A percentile compares a stretch with the other conserved stretches of the same genome.
Conservation (phyloP, 1,140 invertebrate species). For the Atta colombica region DNA sequence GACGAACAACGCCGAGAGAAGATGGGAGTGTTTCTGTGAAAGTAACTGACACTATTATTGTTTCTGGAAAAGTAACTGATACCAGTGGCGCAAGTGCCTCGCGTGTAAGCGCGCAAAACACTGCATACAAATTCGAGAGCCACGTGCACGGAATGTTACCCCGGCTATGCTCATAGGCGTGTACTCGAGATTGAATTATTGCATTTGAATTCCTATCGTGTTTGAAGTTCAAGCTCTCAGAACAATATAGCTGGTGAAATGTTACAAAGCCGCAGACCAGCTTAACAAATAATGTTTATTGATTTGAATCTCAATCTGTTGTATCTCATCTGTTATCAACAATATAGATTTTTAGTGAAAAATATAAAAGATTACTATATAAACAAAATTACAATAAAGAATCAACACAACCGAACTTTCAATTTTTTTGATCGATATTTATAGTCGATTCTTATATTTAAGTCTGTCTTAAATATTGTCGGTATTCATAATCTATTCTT, state of each 20-base stretch:
- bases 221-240: conserved; percentile 43
- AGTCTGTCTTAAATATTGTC: no score
- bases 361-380: not conserved
- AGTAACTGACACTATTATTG: conserved; percentile 39
- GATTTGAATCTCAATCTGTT: not conserved
- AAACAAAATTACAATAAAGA: not conserved
- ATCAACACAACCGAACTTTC: no score
- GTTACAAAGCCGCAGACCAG: not conserved
- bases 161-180: conserved; percentile 52
- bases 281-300: not conserved
- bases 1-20: not conserved
- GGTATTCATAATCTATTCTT: no score
- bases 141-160: conserved; percentile 69
- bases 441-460: no score
- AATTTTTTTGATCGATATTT: not conserved
- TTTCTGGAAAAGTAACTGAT: conserved; percentile 57
- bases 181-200: conserved; percentile 54
- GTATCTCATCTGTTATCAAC: not conserved
- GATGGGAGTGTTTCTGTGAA: conserved; percentile 11
- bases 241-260: not conserved
- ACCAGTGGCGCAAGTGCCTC: conserved; percentile 58
- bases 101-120: conserved; percentile 20
- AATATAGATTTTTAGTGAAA: not conserved
- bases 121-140: conserved; percentile 64
- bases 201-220: conserved; percentile 60